A percentile compares a stretch with the other conserved stretches of the same genome.
Evolutionary conservation across 2,888 invertebrate species (phyloP).

Genomic region (Tetanocera ferruginea): DNA sequence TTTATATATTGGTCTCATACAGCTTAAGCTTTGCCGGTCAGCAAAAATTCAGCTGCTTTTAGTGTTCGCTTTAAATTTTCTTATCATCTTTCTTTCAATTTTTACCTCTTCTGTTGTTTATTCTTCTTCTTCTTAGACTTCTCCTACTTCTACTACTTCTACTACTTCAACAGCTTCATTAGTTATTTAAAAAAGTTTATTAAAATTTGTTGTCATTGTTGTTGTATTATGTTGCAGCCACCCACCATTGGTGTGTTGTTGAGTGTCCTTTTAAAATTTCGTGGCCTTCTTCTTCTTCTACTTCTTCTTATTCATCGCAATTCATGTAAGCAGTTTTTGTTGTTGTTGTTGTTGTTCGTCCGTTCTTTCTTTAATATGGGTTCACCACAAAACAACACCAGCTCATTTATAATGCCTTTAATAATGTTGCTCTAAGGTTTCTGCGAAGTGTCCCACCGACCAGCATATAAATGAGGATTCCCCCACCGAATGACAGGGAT

Average conservation of each 20-base stretch:
- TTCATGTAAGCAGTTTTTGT: background rate
- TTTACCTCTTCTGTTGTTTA: no score
- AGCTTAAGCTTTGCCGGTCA: no score
- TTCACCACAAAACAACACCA: background rate
- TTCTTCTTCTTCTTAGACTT: no score
- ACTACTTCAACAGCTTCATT: background rate
- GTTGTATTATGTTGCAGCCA: background rate
- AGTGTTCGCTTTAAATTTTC: no score
- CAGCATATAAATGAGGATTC: background rate
- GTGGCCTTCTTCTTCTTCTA: background rate
- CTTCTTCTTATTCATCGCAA: background rate
- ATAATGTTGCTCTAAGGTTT: conserved; percentile 10
- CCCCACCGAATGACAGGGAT: background rate
- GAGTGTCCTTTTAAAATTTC: background rate
- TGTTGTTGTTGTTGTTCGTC: background rate
- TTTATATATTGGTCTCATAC: no score
- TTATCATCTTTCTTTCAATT: no score
- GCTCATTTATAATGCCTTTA: conserved; percentile 7
- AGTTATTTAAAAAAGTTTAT: conserved; percentile 16
- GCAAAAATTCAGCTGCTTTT: no score
- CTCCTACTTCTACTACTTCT: no score
- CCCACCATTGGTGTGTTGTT: background rate
- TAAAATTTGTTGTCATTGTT: background rate
- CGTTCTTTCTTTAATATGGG: background rate
- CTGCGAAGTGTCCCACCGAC: background rate